Evolutionary conservation across 2,797 vertebrate genomes (phyloP), one percentile per base, ranked within the genome.

Genomic region (Furcifer pardalis): DNA sequence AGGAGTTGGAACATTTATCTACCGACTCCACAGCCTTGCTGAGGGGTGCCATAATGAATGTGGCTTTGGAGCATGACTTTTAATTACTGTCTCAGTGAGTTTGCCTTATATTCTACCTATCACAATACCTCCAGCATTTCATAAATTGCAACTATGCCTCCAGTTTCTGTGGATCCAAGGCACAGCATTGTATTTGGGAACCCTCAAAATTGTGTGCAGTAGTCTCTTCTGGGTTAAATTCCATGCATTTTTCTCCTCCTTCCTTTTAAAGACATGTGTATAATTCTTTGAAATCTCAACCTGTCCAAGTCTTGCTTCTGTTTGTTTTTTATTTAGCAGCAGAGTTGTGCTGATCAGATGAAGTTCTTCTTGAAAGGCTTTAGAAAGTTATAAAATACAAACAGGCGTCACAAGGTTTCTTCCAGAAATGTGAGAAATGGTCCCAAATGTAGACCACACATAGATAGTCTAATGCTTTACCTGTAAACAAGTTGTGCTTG

Each of bases 401-500:
- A 21, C 1, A 63, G 32, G 37, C 44, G 42, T 87, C 81, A 62
- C n/a, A 83, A 87, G 23, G 1, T 46, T 89, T 74, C 65, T 73
- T 88, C 15, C 79, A 84, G 52, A 87, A 83, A 21, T 7, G 37
- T 15, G 49, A 79, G 12, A 9, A 87, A 42, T 79, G 66, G n/a
- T 83, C 59, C 30, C 77, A 73, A 81, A 83, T 63, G 17, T 77
- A 91, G 92, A 90, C 84, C 86, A 81, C 79, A 90, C 52, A n/a
- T 71, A 84, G 85, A 85, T 86, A 74, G 79, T 89, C 86, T 88
- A 63, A 63, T 90, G 85, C 78, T 91, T 63, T 90, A 77, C 78
- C 71, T 92, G 87, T 91, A 90, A 91, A 78, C 79, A 91, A 74
- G 69, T 90, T 81, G 63, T 12, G 30, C 27, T 92, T 25, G 79